Evolutionary conservation across 2,888 invertebrate genomes (phyloP).

Genomic region (Drosophila mayaguana): DNA sequence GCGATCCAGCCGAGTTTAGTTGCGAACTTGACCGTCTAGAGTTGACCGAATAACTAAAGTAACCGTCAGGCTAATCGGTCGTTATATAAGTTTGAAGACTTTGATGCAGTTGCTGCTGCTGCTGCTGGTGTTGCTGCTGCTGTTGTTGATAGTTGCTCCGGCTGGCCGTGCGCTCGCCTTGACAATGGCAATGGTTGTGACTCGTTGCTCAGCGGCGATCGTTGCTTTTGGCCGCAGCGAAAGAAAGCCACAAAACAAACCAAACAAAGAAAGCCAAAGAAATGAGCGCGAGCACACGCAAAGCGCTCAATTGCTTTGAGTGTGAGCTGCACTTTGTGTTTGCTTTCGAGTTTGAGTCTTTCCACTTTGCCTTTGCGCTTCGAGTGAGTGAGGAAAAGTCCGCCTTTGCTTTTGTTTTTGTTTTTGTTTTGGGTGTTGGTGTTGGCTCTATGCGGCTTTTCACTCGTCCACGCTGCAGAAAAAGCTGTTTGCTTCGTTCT

Average conservation of each 20-base stretch:
- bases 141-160: conserved; percentile 60
- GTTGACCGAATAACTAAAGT: conserved; percentile 85
- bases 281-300: conserved; percentile 56
- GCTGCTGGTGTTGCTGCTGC: conserved; percentile 33
- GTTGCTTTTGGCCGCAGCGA: conserved; percentile 62
- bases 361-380: conserved; percentile 9
- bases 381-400: conserved; percentile 31
- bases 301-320: conserved; percentile 62
- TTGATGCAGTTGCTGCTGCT: conserved; percentile 70
- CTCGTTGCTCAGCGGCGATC: conserved; percentile 57
- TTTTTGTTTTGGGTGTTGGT: conserved; percentile 11
- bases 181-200: conserved; percentile 83
- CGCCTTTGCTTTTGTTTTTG: conserved; percentile 6
- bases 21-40: conserved; percentile 85
- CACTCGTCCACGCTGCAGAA: conserved; percentile 32
- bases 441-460: conserved; percentile 27
- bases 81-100: conserved; percentile 85
- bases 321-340: conserved; percentile 44
- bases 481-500: conserved; percentile 38
- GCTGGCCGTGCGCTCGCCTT: conserved; percentile 82
- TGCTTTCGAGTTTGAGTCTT: conserved; percentile 36
- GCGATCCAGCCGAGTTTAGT: conserved; percentile 59
- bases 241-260: conserved; percentile 71
- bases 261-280: conserved; percentile 79
- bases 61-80: conserved; percentile 83